A percentile compares a stretch with the other conserved stretches of the same genome.
phyloP scores from a whole-genome alignment of 2,113 vertebrate genomes.

The Dipodomys ordii region DNA sequence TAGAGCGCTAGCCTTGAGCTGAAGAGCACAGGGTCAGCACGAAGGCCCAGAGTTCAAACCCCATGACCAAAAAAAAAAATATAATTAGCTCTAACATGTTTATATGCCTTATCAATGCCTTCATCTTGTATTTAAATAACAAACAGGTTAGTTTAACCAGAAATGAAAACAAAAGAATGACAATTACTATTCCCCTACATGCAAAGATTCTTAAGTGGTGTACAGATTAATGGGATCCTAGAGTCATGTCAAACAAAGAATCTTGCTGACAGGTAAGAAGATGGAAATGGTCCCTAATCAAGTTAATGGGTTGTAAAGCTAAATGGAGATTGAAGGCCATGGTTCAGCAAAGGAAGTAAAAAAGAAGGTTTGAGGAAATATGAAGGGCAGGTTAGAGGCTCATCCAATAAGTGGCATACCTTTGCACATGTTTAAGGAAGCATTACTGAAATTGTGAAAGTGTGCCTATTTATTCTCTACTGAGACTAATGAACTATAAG shows the following conservation, averaged over 20 bases:
- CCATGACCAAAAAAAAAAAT: neutral
- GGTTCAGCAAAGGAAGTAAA: neutral
- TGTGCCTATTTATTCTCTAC: neutral
- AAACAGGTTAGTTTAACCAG: neutral
- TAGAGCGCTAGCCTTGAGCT: too few species aligned
- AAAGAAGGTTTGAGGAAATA: neutral
- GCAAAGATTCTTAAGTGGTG: neutral
- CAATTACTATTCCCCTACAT: neutral
- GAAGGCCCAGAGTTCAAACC: too few species aligned
- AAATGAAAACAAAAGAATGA: neutral
- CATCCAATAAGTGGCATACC: neutral
- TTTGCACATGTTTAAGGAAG: neutral
- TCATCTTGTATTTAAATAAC: neutral
- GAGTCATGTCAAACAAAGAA: neutral
- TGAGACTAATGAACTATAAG: neutral
- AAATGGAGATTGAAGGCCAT: too few species aligned
- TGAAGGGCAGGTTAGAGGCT: neutral
- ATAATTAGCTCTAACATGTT: neutral
- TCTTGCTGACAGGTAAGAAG: neutral
- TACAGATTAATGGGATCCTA: neutral
- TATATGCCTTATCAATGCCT: neutral
- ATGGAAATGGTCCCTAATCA: neutral
- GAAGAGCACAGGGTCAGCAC: too few species aligned
- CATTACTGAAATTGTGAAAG: neutral
- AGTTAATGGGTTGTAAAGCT: too few species aligned